These are phyloP conservation scores for Spilarctia lutea DNA, from an alignment of 2,888 invertebrate genomes.

Conservation along the genomic window DNA sequence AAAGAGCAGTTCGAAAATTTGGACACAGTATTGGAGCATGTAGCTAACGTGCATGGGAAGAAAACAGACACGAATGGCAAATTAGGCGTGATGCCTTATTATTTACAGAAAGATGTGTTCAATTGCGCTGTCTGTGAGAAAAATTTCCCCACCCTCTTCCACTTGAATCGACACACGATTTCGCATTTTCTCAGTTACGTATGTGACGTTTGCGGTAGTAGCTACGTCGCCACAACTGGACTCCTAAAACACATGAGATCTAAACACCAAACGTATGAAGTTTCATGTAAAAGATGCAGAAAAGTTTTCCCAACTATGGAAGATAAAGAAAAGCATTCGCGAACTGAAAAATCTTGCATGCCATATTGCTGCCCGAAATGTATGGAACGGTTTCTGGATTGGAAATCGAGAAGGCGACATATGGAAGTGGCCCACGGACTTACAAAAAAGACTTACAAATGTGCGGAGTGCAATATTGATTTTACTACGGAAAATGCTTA, in stretches of 20 bases:
- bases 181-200: conserved; percentile 78
- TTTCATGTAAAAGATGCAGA: conserved; percentile 71
- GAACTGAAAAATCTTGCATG: conserved; percentile 76
- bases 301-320: conserved; percentile 78
- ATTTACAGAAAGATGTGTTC: conserved; percentile 65
- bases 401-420: conserved; percentile 71
- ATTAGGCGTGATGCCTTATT: conserved; percentile 77
- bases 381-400: conserved; percentile 73
- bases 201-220: conserved; percentile 78
- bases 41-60: conserved; percentile 59
- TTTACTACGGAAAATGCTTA: conserved; percentile 70
- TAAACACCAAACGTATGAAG: conserved; percentile 76
- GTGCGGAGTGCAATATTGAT: conserved; percentile 72
- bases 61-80: conserved; percentile 62
- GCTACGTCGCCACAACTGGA: conserved; percentile 76
- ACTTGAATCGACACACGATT: conserved; percentile 77
- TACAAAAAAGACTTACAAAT: conserved; percentile 64
- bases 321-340: conserved; percentile 74
- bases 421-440: conserved; percentile 75
- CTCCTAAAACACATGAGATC: conserved; percentile 72
- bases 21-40: conserved; percentile 66
- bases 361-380: conserved; percentile 77
- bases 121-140: conserved; percentile 75
- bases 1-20: conserved; percentile 53
- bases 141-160: conserved; percentile 71